phyloP scores from a whole-genome alignment of 2,797 vertebrate genomes.

The Acanthurus leucopareius region DNA sequence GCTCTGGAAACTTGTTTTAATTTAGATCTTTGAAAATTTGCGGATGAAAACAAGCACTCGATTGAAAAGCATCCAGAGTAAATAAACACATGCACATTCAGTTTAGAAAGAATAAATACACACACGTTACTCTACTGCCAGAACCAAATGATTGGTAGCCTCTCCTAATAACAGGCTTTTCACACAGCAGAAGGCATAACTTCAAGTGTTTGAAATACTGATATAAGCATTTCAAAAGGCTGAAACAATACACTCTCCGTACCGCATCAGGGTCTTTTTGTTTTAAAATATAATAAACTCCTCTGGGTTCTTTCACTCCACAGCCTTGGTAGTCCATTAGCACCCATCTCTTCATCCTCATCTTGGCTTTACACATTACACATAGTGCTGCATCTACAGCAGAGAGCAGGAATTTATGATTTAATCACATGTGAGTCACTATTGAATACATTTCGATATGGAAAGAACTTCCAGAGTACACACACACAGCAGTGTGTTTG shows the following conservation, averaged over 20 bases:
- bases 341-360: neutral
- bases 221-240: neutral
- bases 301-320: neutral
- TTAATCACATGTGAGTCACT: constrained; percentile 48
- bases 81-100: no score
- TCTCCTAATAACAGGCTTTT: neutral
- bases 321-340: neutral
- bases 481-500: neutral
- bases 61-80: neutral
- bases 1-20: no score
- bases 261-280: neutral
- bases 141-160: neutral
- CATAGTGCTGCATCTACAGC: neutral
- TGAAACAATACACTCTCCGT: neutral
- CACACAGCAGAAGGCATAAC: neutral
- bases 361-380: neutral
- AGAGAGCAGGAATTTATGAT: constrained; percentile 4
- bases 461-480: neutral
- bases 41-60: neutral
- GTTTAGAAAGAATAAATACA: neutral
- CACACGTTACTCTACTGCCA: neutral
- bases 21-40: no score
- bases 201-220: neutral
- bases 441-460: constrained; percentile 42
- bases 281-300: neutral